Conservation (phyloP, 2,888 invertebrate genomes). For the Orthonychiurus folsomi region DNA sequence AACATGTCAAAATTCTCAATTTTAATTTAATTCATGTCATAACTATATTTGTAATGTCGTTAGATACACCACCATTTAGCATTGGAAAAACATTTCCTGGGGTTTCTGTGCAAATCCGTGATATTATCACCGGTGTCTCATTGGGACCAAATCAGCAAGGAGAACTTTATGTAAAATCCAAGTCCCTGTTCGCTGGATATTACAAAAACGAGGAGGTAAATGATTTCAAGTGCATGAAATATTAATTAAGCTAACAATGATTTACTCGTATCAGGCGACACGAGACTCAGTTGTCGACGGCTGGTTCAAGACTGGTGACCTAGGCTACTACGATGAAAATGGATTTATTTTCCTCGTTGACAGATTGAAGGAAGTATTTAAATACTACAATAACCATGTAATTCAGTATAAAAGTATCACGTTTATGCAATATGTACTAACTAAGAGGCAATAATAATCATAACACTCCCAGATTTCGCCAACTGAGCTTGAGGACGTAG, state of each 20-base stretch:
- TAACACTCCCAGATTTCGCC: conserved; percentile 29
- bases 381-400: conserved; percentile 34
- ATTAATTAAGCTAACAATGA: background rate
- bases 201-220: conserved; percentile 28
- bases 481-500: conserved; percentile 32
- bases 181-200: conserved; percentile 22
- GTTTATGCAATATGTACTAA: background rate
- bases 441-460: background rate
- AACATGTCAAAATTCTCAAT: background rate
- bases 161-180: conserved; percentile 45
- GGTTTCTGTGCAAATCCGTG: conserved; percentile 42
- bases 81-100: conserved; percentile 29
- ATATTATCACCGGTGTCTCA: conserved; percentile 35
- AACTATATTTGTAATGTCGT: background rate
- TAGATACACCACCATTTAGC: conserved; percentile 22
- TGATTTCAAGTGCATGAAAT: background rate
- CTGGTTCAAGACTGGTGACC: conserved; percentile 34
- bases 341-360: conserved; percentile 34
- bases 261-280: conserved; percentile 24
- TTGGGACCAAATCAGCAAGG: conserved; percentile 45
- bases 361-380: conserved; percentile 36
- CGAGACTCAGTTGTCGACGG: conserved; percentile 27
- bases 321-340: conserved; percentile 34
- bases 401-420: background rate
- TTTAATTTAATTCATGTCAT: conserved; percentile 10